Percentiles rank a stretch among this genome's conserved stretches.
These are phyloP conservation scores for Anomalospiza imberbis DNA, from an alignment of 2,797 vertebrate species.

Conservation along the genomic window DNA sequence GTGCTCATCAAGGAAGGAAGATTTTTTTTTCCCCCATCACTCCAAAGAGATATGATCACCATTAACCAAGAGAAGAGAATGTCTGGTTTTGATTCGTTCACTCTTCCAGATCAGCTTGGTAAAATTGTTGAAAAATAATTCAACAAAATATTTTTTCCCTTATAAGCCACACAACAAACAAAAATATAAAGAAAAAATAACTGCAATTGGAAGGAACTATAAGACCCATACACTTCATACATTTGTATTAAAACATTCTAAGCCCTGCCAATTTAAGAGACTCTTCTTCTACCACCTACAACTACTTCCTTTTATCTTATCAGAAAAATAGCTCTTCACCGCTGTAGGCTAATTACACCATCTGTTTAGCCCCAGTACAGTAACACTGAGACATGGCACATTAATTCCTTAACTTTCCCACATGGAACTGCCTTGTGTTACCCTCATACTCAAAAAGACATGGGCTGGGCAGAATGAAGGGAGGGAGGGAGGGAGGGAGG, in stretches of 20 bases:
- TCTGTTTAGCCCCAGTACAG: conserved; percentile 73
- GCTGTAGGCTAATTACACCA: conserved; percentile 75
- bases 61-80: neutral
- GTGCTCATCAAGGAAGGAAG: accelerated
- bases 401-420: conserved; percentile 75
- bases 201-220: neutral
- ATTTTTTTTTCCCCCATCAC: neutral
- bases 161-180: neutral
- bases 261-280: conserved; percentile 50
- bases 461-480: neutral
- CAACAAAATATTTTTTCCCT: neutral
- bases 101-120: neutral
- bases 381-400: conserved; percentile 67
- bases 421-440: conserved; percentile 55
- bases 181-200: neutral
- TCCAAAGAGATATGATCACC: neutral
- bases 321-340: conserved; percentile 64
- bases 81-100: neutral
- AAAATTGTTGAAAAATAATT: neutral
- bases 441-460: conserved; percentile 55
- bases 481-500: too few species aligned
- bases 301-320: conserved; percentile 73
- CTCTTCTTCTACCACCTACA: conserved; percentile 64
- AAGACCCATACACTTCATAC: neutral
- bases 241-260: conserved; percentile 34